A percentile compares a stretch with the other conserved stretches of the same genome.
phyloP scores from a whole-genome alignment of 2,113 vertebrate species.

The Apodemus speciosus region DNA sequence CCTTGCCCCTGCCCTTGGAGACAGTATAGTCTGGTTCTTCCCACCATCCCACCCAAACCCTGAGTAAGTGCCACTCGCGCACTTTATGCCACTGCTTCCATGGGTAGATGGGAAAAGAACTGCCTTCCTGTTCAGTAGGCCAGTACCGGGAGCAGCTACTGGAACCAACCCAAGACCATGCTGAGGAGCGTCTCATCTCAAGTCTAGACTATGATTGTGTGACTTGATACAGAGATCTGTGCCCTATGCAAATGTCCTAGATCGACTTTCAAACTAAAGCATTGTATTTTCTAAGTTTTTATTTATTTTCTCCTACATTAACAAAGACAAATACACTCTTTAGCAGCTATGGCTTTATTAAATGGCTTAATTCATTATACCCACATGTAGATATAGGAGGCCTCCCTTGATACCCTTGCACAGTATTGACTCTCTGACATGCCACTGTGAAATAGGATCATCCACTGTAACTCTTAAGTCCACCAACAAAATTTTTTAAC shows the following conservation, averaged over 20 bases:
- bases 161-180: neutral
- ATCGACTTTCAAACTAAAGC: conserved; percentile 8
- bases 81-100: neutral
- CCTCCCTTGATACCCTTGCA: neutral
- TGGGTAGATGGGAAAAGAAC: neutral
- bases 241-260: neutral
- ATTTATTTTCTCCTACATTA: neutral
- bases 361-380: conserved; percentile 42
- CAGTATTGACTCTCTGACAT: neutral
- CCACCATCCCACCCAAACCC: neutral
- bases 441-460: neutral
- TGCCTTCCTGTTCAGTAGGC: conserved; percentile 23
- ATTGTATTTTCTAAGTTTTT: neutral
- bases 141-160: neutral
- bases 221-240: neutral
- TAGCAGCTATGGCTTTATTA: neutral
- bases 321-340: neutral
- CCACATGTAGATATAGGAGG: neutral
- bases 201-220: neutral
- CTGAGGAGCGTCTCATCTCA: conserved; percentile 40
- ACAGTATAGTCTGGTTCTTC: neutral
- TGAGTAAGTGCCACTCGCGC: neutral
- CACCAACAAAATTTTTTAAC: neutral
- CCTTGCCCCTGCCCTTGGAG: neutral
- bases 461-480: neutral